Base-by-base conservation (phyloP, 2,888 invertebrate genomes). In the Lasioglossum marginatum region DNA sequence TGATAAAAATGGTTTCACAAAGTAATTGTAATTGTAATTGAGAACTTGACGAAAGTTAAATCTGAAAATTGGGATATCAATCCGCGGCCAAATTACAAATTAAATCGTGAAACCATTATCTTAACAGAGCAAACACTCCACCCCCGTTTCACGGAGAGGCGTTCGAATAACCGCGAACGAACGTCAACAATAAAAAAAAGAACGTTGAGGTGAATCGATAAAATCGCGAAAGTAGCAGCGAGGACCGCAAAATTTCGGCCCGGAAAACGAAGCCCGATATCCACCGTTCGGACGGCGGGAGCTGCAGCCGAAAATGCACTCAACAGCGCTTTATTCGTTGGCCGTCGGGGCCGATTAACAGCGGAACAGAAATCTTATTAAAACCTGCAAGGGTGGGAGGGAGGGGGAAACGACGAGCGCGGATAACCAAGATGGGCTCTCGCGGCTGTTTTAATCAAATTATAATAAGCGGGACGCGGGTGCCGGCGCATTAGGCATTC, bases 401-500 rank as follows among this genome's bases (percentile, higher is more conserved):
- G 71, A 8, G 43, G 57, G 76, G 71, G 10, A 8, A 34, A 68
- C 74, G 82, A 73, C 68, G 77, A 80, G 79, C 71, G 79, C 81
- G 88, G 72, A 84, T 85, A 81, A 83, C 86, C 85, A 82, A 86
- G 88, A 79, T 80, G 86, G 86, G 81, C 76, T 37, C 78, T 31
- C 78, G 75, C 70, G 81, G 86, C 82, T 80, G 87, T 89, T 91
- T 90, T 91, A 91, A 92, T 92, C 88, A 89, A 92, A 92, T 92
- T 92, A 90, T 91, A 89, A 92, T 92, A 92, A 93, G 90, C 90
- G 90, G 89, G 85, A 90, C 87, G 89, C 87, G 79, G 85, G 85
- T 52, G 52, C 52, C n/a, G 78, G 87, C 91, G 87, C 91, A 89
- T 92, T 91, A 88, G 88, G 87, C 87, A 86, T 85, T 91, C 89